Evolutionary conservation across 23 tunicate genomes (phyloP), one percentile per base, ranked within the genome.

Genomic region (Styela plicata): DNA sequence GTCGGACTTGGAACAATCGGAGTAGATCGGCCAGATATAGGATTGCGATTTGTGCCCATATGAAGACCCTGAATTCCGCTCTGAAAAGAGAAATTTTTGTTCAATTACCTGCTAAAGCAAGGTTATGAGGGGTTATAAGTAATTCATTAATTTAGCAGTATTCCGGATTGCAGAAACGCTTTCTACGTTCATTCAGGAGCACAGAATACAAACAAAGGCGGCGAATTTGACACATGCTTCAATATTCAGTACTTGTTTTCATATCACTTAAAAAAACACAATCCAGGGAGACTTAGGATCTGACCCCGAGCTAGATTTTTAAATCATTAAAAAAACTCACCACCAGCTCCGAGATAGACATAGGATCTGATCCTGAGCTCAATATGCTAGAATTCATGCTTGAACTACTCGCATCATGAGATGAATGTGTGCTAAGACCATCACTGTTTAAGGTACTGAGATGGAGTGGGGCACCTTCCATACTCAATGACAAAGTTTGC

Each of bases 341-440:
- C 85, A 91, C 90, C 17, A 91, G 74, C 30, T 91, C 97, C 0
- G 97, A 86, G 18, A 91, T 83, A 18, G 97, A 91, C 35, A 79
- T 82, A 7, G 97, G 97, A 20, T 91, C 97, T 20, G 97, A 91
- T 34, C 87, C 87, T n/a, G 97, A 91, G 26, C 81, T 76, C 64
- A 76, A 2, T 34, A 83, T 76, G 33, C 80, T 63, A 74, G 74
- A 81, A 69, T 79, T 66, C 33, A 82, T 70, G 53, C 85, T 80
- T 65, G 44, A 36, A 36, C 81, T 80, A 73, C 90, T 86, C 18
- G 79, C 71, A 30, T 91, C 90, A 32, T 89, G 97, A 24, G 97
- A 91, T 20, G 95, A 85, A 24, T 83, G 87, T 27, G 84, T 91
- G 74, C 97, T 91, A 34, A 90, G 80, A n/a, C 97, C 97, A 86